Base-by-base conservation (phyloP, 2,797 vertebrate genomes). In the Tamandua tetradactyla region DNA sequence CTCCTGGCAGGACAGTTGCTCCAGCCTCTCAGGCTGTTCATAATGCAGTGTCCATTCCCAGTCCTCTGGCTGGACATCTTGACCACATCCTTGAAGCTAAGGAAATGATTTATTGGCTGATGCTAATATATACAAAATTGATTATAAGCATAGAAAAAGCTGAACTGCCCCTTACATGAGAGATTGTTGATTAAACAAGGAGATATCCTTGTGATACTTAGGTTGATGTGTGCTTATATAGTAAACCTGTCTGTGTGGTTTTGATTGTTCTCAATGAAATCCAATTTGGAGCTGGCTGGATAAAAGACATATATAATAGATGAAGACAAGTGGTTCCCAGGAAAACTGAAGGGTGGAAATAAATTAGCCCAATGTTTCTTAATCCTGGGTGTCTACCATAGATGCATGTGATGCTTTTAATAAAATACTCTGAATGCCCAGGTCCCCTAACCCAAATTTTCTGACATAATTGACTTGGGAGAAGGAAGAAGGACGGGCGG, bases 261-360 rank as follows among this genome's bases (percentile, higher is more conserved):
- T 75, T n/a, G 35, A 80, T 82, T 92, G 40, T 95, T 91, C 35
- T 91, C 86, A 71, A 9, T 32, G 49, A 75, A 71, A 55, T 42
- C 52, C 5, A 86, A 30, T 8, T 10, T n/a, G 20, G 11, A 59
- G 61, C 8, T 69, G 4, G 6, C n/a, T 64, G 20, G 25, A 72
- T 23, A 87, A 79, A 89, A 87, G n/a, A 76, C 0, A 17, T 13
- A 0, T 37, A 0, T 8, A 42, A 20, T 55, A 3, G 57, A 5
- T 30, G 20, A 71, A 37, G 23, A 74, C 25, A 74, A 5, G 2
- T 55, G 2, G 5, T 62, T 80, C 10, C n/a, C 74, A 7, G 22
- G 23, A 76, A 40, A 78, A 78, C 25, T 42, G 0, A 89, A 76
- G 32, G 4, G 7, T 52, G 8, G 66, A 68, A 32, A 37, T 57